Evolutionary conservation across 2,113 vertebrate genomes (phyloP), one percentile per base, ranked within the genome.

Genomic region (Nettapus auritus): DNA sequence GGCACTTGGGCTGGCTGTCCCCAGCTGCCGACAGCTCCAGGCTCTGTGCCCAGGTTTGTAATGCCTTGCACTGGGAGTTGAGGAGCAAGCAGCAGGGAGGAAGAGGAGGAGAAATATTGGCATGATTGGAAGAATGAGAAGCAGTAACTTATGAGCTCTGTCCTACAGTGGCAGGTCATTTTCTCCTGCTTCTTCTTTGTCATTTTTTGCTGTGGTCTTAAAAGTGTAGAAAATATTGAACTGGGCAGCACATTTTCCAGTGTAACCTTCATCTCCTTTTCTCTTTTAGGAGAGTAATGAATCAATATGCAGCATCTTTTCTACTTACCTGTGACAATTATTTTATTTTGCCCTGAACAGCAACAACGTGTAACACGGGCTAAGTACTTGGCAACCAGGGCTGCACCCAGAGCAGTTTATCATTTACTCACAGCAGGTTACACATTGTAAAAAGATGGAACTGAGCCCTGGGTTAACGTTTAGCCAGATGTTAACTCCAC

Each of bases 401-500:
- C 55, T 73, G 82, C 79, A 59, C 85, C 68, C 87, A 88, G 36
- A 44, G 53, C 53, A 62, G 86, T 86, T 97, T 93, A 91, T 96
- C 88, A 82, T 91, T 96, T 75, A 91, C 93, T 80, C 5, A 2
- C 48, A 78, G 42, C 46, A 88, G 66, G 59, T 95, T 95, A 91
- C 88, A 95, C 84, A 89, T 80, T 92, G 90, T 88, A 83, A 81
- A 89, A 90, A 20, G 68, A 75, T 60, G 79, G 82, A 84, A 89
- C 68, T 5, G 11, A 94, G 56, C 53, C 78, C 57, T 0, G 0
- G 10, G 73, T 93, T 90, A 95, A 95, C 0, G 0, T 94, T 96
- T 94, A 94, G 70, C 81, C 31, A 33, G 44, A 50, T 11, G 20
- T 68, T 90, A 92, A 52, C 57, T 90, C 92, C 89, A 93, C 84